Conservation (phyloP, 1,140 invertebrate genomes). For the Antheraea mylitta region DNA sequence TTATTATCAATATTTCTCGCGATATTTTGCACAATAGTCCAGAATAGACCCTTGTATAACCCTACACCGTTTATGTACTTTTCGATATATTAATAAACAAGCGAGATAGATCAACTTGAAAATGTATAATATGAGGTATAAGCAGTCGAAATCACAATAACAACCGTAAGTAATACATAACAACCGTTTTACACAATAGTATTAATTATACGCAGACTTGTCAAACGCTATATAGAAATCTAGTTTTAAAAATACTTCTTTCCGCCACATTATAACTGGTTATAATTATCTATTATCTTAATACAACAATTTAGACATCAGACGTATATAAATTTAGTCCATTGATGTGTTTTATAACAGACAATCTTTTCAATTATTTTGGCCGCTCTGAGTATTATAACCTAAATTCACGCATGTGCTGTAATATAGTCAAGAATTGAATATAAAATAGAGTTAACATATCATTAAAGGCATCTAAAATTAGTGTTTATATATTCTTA, state of each 20-base stretch:
- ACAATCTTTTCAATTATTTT: too few species aligned
- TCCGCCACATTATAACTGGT: too few species aligned
- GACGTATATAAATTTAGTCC: neutral
- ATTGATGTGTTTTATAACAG: neutral
- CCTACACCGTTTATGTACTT: slow-evolving; percentile 13
- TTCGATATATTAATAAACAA: slow-evolving; percentile 27
- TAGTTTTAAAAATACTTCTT: neutral
- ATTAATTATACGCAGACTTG: neutral
- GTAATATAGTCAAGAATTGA: too few species aligned
- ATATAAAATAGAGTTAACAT: too few species aligned
- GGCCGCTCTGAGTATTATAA: too few species aligned
- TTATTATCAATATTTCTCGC: too few species aligned
- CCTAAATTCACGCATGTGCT: too few species aligned
- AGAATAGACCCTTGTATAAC: neutral
- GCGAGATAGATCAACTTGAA: slow-evolving; percentile 34
- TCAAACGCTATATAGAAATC: neutral
- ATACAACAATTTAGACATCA: neutral
- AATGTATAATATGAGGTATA: slow-evolving; percentile 33
- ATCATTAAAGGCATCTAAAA: too few species aligned
- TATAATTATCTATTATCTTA: too few species aligned
- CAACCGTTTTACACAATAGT: slow-evolving; percentile 29
- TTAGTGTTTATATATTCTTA: too few species aligned
- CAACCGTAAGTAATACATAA: slow-evolving; percentile 41
- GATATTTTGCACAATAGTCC: neutral
- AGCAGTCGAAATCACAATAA: slow-evolving; percentile 39